Percentiles rank a stretch among this genome's conserved stretches.
Evolutionary conservation across 2,888 invertebrate genomes (phyloP).

Genomic region (Chymomyza amoena): DNA sequence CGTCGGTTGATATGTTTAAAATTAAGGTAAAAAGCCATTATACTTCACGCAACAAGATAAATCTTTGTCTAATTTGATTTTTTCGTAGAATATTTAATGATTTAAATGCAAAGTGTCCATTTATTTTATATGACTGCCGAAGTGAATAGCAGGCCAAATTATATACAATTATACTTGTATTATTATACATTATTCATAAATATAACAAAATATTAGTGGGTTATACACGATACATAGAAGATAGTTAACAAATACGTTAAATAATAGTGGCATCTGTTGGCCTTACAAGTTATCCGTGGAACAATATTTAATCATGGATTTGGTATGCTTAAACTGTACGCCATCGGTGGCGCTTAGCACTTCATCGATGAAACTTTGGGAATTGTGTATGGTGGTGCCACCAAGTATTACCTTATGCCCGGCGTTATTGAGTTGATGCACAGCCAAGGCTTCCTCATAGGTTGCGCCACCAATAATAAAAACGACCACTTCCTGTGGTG

Average conservation of each 20-base stretch:
- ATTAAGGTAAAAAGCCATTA: too few species aligned
- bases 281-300: constrained; percentile 80
- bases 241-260: constrained; percentile 55
- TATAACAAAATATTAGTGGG: neutral
- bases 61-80: neutral
- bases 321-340: constrained; percentile 83
- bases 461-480: constrained; percentile 98
- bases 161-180: neutral
- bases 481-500: constrained; percentile 95
- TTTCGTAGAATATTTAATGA: neutral
- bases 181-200: neutral
- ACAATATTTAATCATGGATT: constrained; percentile 86
- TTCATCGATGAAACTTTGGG: constrained; percentile 88
- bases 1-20: too few species aligned
- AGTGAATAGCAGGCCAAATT: neutral
- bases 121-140: neutral
- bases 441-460: constrained; percentile 94
- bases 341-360: constrained; percentile 85
- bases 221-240: constrained; percentile 41
- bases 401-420: constrained; percentile 90
- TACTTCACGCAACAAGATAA: too few species aligned
- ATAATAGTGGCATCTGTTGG: constrained; percentile 14
- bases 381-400: constrained; percentile 95
- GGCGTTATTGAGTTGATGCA: constrained; percentile 88
- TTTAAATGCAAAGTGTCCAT: neutral